Evolutionary conservation across 1,140 invertebrate species (phyloP).

Genomic region (Batillaria attramentaria): DNA sequence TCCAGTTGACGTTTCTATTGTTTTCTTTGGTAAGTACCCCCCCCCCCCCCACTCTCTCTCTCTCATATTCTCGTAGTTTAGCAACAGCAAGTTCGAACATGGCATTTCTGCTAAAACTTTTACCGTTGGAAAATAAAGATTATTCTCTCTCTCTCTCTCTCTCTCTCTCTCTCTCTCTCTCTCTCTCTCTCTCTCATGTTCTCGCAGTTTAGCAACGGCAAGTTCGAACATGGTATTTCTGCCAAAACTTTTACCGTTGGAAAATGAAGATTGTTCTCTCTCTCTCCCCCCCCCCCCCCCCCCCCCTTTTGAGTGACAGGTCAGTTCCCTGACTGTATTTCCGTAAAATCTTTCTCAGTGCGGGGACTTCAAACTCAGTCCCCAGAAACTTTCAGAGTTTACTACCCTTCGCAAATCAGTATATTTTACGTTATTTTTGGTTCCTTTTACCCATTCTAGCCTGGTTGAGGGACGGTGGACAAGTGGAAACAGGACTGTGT

Average conservation of each 20-base stretch:
- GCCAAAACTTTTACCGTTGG: neutral
- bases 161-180: neutral
- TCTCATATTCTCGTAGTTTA: slow-evolving; percentile 8
- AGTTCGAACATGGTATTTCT: neutral
- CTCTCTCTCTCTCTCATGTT: neutral
- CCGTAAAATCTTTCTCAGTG: no score
- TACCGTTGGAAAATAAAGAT: no score
- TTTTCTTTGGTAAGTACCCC: slow-evolving; percentile 12
- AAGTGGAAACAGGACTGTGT: slow-evolving; percentile 17
- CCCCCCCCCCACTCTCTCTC: neutral
- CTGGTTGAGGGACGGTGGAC: neutral
- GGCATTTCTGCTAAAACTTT: no score
- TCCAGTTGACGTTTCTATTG: neutral
- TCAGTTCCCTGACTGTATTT: no score
- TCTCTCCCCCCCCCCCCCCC: no score
- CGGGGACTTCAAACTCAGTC: neutral
- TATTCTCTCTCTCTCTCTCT: slow-evolving; percentile 16
- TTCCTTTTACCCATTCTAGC: neutral
- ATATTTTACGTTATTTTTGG: neutral
- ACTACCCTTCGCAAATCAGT: neutral
- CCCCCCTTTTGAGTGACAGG: no score
- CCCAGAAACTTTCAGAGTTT: neutral
- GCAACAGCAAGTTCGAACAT: no score
- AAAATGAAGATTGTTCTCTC: no score
- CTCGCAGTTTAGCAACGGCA: neutral